phyloP scores from a whole-genome alignment of 2,888 invertebrate species.

The Vesta saturnalis region DNA sequence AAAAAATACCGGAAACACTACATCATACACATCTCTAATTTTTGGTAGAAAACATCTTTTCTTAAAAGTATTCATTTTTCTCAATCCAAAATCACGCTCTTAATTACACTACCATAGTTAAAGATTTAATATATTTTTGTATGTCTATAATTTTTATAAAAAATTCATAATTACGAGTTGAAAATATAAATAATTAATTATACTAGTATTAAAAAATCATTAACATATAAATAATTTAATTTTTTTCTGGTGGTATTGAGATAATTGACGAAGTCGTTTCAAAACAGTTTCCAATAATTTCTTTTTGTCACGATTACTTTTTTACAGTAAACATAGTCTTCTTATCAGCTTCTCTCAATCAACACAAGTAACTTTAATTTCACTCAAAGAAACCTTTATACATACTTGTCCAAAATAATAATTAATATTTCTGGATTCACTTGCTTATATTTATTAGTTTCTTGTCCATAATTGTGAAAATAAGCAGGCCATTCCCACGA shows the following conservation, averaged over 20 bases:
- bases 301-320: constrained; percentile 94
- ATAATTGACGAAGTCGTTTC: constrained; percentile 89
- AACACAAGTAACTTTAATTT: no score
- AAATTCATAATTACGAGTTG: no score
- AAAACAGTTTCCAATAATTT: constrained; percentile 95
- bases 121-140: no score
- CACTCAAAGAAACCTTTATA: no score
- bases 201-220: no score
- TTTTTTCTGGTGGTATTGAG: constrained; percentile 63
- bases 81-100: no score
- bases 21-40: constrained; percentile 42
- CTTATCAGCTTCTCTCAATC: constrained; percentile 93
- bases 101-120: no score
- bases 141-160: no score
- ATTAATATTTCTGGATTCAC: constrained; percentile 93
- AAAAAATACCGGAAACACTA: constrained; percentile 42
- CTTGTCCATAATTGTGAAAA: constrained; percentile 95
- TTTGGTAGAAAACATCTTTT: not conserved
- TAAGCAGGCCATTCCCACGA: constrained; percentile 98
- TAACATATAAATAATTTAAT: no score
- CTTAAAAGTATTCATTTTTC: no score
- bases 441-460: constrained; percentile 90
- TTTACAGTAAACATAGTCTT: constrained; percentile 95
- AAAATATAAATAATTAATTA: not conserved
- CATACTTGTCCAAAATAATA: constrained; percentile 89